Evolutionary conservation across 2,888 invertebrate species (phyloP).

Genomic region (Chrysolina haemoptera): DNA sequence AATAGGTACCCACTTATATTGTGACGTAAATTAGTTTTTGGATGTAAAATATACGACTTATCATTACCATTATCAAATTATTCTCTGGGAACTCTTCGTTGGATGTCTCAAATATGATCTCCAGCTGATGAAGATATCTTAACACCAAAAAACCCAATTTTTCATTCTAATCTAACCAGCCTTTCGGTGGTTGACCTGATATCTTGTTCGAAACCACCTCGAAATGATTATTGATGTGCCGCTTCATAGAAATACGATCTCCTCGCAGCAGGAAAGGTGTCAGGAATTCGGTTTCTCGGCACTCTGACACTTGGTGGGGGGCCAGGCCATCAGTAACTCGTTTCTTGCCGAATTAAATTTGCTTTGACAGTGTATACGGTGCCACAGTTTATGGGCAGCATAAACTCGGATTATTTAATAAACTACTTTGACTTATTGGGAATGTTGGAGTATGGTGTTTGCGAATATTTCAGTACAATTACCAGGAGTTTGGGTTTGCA

Average conservation of each 20-base stretch:
- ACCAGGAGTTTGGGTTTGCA: too few species aligned
- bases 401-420: constrained; percentile 44
- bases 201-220: constrained; percentile 31
- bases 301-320: constrained; percentile 56
- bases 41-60: too few species aligned
- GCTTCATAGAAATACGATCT: constrained; percentile 45
- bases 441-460: not conserved
- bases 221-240: constrained; percentile 44
- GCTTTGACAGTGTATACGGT: constrained; percentile 49
- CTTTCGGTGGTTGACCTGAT: constrained; percentile 11
- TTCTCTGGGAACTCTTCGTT: too few species aligned
- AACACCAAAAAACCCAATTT: constrained; percentile 4
- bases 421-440: constrained; percentile 40
- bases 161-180: not conserved
- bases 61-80: too few species aligned
- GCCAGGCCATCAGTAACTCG: constrained; percentile 41
- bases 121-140: not conserved
- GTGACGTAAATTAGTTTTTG: too few species aligned
- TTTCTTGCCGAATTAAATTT: constrained; percentile 49
- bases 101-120: not conserved
- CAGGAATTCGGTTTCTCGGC: constrained; percentile 57
- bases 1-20: too few species aligned
- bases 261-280: constrained; percentile 48
- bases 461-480: not conserved
- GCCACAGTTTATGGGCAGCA: constrained; percentile 43